Base-by-base conservation (phyloP, 2,888 invertebrate species). In the Coecobrya sp. region DNA sequence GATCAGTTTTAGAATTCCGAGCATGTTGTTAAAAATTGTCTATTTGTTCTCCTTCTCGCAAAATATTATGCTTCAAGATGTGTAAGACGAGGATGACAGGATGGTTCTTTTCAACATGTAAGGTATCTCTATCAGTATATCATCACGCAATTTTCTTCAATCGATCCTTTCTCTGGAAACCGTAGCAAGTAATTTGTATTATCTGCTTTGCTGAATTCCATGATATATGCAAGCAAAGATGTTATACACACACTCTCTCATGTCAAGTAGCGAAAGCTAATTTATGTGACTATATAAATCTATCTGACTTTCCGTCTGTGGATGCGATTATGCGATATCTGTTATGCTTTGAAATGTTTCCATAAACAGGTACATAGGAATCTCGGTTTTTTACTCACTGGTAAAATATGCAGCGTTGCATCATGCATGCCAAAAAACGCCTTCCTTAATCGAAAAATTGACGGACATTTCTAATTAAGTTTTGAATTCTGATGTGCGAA, bases 101-200 rank as follows among this genome's bases (percentile, higher is more conserved):
- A 62, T 62, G 1, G 16, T 59, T 59, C 10, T 68, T 1, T n/a
- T n/a, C n/a, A n/a, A n/a, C 30, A 36, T 68, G 68, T 36, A 2
- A n/a, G 30, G 16, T n/a, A 36, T 68, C 13, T 8, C 68, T 36
- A 36, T 36, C 30, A n/a, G 22, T 25, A 65, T 65, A 65, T 27
- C 65, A 25, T 22, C 11, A 16, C 25, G 13, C 27, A 65, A 65
- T 25, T 8, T 65, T 27, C 25, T 25, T 65, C 8, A 25, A 65
- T 65, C 65, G 65, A 65, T 65, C 25, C 5, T 19, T 62, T 19
- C 11, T 7, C 10, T 16, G 19, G 27, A 27, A 27, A 65, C 65
- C 25, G 65, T 65, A 65, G 25, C 65, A 68, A 68, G 36, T 68
- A 68, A 68, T 68, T 68, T 68, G 36, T 68, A 36, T 30, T 68